A percentile compares a stretch with the other conserved stretches of the same genome.
Conservation (phyloP, 2,113 vertebrate genomes). For the Malurus alboscapulatus region DNA sequence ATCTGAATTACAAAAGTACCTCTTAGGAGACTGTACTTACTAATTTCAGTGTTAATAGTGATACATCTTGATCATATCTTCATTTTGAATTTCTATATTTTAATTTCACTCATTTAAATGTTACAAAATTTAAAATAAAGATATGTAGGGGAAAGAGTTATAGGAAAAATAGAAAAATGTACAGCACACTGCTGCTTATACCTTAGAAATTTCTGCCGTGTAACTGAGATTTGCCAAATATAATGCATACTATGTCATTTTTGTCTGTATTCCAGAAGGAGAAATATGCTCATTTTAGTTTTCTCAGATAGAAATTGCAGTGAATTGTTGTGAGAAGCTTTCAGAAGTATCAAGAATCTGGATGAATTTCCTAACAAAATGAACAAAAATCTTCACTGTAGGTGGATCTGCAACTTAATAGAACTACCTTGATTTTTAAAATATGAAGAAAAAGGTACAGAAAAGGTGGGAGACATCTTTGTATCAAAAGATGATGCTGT, state of each 20-base stretch:
- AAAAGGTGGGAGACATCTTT: background rate
- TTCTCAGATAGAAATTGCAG: background rate
- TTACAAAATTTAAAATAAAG: background rate
- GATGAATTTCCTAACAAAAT: background rate
- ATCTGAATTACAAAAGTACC: background rate
- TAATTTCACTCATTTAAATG: background rate
- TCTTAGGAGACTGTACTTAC: background rate
- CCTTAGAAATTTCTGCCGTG: background rate
- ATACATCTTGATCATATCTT: background rate
- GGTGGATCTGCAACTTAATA: background rate
- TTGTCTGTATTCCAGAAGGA: background rate
- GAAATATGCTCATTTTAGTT: background rate
- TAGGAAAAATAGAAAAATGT: background rate
- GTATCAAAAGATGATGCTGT: background rate
- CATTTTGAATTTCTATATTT: background rate
- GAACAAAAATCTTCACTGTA: background rate
- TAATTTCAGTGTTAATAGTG: background rate
- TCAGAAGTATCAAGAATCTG: background rate
- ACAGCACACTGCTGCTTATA: background rate
- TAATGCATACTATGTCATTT: background rate
- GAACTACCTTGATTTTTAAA: background rate
- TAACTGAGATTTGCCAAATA: background rate
- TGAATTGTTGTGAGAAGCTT: background rate
- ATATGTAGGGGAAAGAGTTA: background rate
- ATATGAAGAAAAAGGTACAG: background rate